phyloP scores from a whole-genome alignment of 1,140 invertebrate species.

The Nasonia giraulti region DNA sequence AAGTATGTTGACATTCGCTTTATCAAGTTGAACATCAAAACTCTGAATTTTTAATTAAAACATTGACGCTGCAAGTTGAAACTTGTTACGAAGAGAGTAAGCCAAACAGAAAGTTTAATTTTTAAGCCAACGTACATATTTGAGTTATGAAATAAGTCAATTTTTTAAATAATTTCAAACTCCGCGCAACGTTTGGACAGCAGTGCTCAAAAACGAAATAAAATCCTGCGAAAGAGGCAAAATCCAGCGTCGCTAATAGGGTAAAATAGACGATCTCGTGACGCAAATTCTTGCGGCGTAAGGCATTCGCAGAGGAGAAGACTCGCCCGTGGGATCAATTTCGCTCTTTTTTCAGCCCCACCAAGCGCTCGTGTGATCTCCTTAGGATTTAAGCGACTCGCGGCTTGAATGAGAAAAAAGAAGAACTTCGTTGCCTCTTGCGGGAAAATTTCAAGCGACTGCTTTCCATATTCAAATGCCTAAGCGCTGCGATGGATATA shows the following conservation, averaged over 20 bases:
- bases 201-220: neutral
- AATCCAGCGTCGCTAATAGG: neutral
- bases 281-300: neutral
- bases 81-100: too few species aligned
- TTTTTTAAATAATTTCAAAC: too few species aligned
- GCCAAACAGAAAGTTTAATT: too few species aligned
- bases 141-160: too few species aligned
- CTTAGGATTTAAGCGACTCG: constrained; percentile 8
- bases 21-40: neutral
- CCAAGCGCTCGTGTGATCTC: neutral
- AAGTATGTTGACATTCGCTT: neutral
- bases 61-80: too few species aligned
- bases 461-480: neutral
- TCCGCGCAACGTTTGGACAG: too few species aligned
- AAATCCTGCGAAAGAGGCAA: neutral
- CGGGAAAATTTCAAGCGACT: neutral
- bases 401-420: constrained; percentile 1
- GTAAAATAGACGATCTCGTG: neutral
- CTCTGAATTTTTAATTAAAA: constrained; percentile 5
- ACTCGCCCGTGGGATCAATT: neutral
- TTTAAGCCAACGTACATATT: too few species aligned
- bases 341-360: neutral
- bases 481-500: neutral
- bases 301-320: neutral
- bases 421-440: neutral